These are phyloP conservation scores for Sardina pilchardus DNA, from an alignment of 2,113 vertebrate species.

Conservation along the genomic window DNA sequence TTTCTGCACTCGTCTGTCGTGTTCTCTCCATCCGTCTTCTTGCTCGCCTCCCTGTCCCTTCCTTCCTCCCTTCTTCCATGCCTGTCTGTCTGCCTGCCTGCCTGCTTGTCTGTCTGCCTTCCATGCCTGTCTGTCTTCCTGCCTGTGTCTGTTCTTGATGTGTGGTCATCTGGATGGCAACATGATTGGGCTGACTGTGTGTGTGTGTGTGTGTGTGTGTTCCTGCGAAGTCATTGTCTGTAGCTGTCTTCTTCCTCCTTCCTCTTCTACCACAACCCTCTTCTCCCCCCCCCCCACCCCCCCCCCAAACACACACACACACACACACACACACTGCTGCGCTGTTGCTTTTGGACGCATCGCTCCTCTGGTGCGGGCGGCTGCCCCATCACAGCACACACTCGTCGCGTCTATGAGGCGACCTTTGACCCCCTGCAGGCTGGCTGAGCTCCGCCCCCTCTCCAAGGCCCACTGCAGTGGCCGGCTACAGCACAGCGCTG, in stretches of 20 bases:
- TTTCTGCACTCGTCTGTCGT: not conserved
- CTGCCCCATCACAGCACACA: no score
- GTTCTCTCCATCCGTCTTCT: not conserved
- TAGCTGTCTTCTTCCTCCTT: not conserved
- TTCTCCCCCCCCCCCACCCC: not conserved
- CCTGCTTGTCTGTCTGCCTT: not conserved
- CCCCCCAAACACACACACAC: not conserved
- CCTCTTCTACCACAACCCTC: not conserved
- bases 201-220: conserved; percentile 19
- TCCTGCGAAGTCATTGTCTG: not conserved
- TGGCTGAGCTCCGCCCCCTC: no score
- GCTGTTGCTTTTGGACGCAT: not conserved
- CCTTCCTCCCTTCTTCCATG: conserved; percentile 33
- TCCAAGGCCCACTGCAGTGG: no score
- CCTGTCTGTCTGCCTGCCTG: not conserved
- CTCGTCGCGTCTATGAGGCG: no score
- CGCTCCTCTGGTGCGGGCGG: no score
- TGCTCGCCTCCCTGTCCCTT: conserved; percentile 20
- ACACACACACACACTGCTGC: not conserved
- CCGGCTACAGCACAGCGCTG: no score
- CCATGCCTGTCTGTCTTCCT: not conserved
- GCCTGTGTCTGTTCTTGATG: not conserved
- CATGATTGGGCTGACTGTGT: not conserved
- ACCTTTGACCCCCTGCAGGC: no score
- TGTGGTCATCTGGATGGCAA: not conserved